Evolutionary conservation across 2,113 vertebrate species (phyloP).

Genomic region (Uria aalge): DNA sequence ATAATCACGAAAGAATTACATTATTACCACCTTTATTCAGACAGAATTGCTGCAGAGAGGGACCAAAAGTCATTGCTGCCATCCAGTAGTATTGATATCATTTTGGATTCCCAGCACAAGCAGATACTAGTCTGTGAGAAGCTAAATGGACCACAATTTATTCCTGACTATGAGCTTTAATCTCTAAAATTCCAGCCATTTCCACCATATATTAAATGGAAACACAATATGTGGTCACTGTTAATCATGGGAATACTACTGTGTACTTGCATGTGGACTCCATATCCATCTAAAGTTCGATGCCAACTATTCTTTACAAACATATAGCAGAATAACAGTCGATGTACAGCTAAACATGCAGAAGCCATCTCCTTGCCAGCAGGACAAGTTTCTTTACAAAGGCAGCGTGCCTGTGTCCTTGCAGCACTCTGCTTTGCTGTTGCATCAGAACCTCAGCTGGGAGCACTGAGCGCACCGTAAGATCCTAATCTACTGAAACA

Average conservation of each 20-base stretch:
- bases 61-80: not conserved
- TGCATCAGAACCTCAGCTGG: not conserved
- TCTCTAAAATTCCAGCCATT: not conserved
- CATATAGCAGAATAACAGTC: not conserved
- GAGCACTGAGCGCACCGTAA: not conserved
- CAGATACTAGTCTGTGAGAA: not conserved
- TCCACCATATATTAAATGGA: not conserved
- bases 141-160: not conserved
- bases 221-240: not conserved
- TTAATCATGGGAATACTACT: not conserved
- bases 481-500: not conserved
- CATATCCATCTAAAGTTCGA: not conserved
- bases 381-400: not conserved
- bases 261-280: not conserved
- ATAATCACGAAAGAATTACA: not conserved
- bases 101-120: not conserved
- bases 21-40: not conserved
- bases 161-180: not conserved
- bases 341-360: not conserved
- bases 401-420: fast-evolving
- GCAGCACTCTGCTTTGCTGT: not conserved
- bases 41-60: not conserved
- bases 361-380: not conserved
- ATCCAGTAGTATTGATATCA: not conserved
- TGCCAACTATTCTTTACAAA: not conserved